Evolutionary conservation across 2,797 vertebrate genomes (phyloP).

Genomic region (Leucoraja ocellata): DNA sequence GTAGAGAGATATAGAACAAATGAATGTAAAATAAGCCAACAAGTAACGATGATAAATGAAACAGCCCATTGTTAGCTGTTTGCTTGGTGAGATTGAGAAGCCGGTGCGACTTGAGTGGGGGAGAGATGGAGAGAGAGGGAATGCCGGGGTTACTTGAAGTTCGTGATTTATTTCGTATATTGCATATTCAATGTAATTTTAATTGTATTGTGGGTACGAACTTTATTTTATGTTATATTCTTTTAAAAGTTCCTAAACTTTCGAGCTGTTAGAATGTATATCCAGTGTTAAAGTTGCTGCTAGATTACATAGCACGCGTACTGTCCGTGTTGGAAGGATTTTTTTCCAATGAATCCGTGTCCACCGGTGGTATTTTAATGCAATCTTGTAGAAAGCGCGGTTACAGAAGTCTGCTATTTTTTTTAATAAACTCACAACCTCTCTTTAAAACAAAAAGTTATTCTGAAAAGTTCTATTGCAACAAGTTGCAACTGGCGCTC

Average conservation of each 20-base stretch:
- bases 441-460: no score
- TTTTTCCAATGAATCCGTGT: neutral
- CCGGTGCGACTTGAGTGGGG: no score
- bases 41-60: no score
- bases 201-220: neutral
- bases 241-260: neutral
- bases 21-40: no score
- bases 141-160: no score
- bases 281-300: no score
- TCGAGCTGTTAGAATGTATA: neutral
- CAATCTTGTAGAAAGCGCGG: neutral
- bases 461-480: neutral
- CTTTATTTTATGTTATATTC: neutral
- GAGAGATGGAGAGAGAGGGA: no score
- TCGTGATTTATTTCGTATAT: no score
- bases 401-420: neutral
- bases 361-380: neutral
- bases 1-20: no score
- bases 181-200: neutral
- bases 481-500: neutral
- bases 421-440: neutral
- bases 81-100: no score
- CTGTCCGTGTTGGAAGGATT: neutral
- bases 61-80: no score
- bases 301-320: neutral